Conservation (phyloP, 1,140 invertebrate species). For the Pteromalus puparum region DNA sequence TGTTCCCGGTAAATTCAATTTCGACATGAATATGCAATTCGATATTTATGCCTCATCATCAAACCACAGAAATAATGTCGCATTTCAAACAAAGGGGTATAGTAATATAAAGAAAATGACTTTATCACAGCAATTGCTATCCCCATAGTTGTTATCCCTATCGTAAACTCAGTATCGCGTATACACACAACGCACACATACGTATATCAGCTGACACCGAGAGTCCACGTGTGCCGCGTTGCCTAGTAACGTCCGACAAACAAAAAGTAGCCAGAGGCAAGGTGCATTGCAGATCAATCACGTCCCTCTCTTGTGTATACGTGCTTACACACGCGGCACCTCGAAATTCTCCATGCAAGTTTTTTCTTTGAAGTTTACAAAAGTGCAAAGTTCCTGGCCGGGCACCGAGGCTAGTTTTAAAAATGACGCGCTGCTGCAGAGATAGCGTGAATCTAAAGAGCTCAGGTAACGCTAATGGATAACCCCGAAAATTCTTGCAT, state of each 20-base stretch:
- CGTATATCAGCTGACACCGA: background rate
- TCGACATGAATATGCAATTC: no score
- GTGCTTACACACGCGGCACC: background rate
- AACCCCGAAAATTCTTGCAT: background rate
- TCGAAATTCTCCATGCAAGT: constrained; percentile 22
- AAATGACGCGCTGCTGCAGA: constrained; percentile 65
- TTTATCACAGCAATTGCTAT: no score
- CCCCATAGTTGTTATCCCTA: no score
- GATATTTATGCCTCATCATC: no score
- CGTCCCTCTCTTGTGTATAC: background rate
- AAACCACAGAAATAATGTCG: no score
- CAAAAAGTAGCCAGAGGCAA: constrained; percentile 53
- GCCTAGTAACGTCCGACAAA: constrained; percentile 58
- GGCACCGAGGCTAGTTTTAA: background rate
- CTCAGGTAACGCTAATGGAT: constrained; percentile 59
- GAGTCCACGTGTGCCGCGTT: constrained; percentile 48
- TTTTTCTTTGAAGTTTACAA: background rate
- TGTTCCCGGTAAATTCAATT: no score
- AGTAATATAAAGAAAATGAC: no score
- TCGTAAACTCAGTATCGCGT: no score
- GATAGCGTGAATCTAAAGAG: constrained; percentile 65
- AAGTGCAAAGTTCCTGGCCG: background rate
- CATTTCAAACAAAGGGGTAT: no score
- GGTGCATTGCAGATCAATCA: constrained; percentile 46
- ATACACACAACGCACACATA: no score